Percentiles rank a stretch among this genome's conserved stretches.
Evolutionary conservation across 2,797 vertebrate genomes (phyloP).

Genomic region (Parauchenoglanis ngamensis): DNA sequence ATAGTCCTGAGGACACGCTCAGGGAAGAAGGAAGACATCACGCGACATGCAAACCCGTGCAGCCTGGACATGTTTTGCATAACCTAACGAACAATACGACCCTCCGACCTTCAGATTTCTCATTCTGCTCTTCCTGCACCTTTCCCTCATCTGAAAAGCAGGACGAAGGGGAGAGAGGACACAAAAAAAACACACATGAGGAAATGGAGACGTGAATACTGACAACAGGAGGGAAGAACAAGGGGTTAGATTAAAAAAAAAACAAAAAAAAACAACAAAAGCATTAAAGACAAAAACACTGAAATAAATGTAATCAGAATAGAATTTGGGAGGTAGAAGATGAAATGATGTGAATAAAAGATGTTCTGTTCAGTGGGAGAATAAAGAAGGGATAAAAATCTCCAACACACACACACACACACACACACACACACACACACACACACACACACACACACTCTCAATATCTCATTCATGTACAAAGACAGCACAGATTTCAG

Average conservation of each 20-base stretch:
- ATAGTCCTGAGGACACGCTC: not conserved
- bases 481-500: not conserved
- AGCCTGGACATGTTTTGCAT: not conserved
- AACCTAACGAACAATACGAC: constrained; percentile 23
- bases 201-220: not conserved
- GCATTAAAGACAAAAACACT: not conserved
- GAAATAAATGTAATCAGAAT: not conserved
- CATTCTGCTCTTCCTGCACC: constrained; percentile 50
- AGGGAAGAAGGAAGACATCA: not conserved
- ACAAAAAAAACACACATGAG: not conserved
- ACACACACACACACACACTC: too few species aligned
- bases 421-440: too few species aligned
- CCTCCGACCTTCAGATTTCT: constrained; percentile 59
- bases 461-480: not conserved
- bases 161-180: constrained; percentile 7
- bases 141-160: constrained; percentile 56
- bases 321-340: not conserved
- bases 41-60: not conserved
- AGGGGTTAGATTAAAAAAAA: not conserved
- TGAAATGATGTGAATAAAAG: not conserved
- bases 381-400: not conserved
- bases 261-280: rapidly evolving
- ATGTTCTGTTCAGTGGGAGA: not conserved
- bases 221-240: constrained; percentile 10
- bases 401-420: not conserved